phyloP scores from a whole-genome alignment of 2,888 invertebrate genomes.

The Drosophila dives region DNA sequence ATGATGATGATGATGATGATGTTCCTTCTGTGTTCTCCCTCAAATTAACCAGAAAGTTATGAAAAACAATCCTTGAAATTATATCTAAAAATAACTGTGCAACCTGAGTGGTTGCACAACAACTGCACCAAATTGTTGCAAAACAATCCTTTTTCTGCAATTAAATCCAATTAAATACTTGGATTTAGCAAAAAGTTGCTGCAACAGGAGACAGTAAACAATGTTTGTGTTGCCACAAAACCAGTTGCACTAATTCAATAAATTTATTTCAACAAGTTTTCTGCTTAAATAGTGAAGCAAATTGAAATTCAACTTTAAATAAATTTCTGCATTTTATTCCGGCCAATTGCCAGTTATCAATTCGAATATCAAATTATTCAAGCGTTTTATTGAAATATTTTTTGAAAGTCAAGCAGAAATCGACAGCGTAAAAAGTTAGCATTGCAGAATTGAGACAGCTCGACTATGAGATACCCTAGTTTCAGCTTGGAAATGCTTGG shows the following conservation, averaged over 20 bases:
- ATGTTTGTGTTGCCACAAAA: not conserved
- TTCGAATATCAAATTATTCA: not conserved
- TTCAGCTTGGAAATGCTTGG: not conserved
- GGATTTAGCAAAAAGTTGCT: not conserved
- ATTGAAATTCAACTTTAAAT: not conserved
- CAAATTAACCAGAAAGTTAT: slow-evolving; percentile 29
- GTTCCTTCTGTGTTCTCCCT: not conserved
- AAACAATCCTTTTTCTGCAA: slow-evolving; percentile 1
- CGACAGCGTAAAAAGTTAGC: not conserved
- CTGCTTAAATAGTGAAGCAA: not conserved
- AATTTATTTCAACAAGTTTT: not conserved
- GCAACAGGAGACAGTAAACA: not conserved
- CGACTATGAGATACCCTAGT: not conserved
- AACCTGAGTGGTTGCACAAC: not conserved
- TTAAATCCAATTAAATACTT: slow-evolving; percentile 39
- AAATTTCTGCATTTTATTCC: not conserved
- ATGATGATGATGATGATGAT: not conserved
- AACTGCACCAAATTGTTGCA: slow-evolving; percentile 10
- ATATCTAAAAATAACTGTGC: slow-evolving; percentile 34
- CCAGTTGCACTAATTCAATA: not conserved
- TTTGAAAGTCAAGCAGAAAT: no score
- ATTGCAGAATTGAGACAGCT: not conserved
- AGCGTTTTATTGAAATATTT: not conserved
- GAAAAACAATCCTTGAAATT: slow-evolving; percentile 33
- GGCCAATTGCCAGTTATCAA: not conserved